phyloP scores from a whole-genome alignment of 2,113 vertebrate genomes.

The Cynopterus brachyotis region DNA sequence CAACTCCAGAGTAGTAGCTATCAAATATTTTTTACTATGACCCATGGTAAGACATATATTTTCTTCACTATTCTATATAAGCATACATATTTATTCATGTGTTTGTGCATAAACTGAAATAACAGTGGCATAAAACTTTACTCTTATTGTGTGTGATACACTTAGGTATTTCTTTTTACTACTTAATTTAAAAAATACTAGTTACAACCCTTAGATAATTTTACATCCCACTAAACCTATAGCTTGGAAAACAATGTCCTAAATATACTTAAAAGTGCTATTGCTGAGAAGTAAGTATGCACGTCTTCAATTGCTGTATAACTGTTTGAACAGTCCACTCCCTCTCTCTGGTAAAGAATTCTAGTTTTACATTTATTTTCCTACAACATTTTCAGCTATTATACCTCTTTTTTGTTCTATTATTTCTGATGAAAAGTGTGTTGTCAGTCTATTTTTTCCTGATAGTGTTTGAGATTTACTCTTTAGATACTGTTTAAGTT shows the following conservation, averaged over 20 bases:
- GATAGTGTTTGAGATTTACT: background rate
- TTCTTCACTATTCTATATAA: background rate
- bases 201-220: background rate
- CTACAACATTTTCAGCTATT: constrained; percentile 4
- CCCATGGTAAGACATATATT: background rate
- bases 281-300: background rate
- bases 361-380: background rate
- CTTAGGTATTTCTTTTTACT: background rate
- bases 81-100: background rate
- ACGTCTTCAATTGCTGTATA: background rate
- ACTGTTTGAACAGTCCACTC: background rate
- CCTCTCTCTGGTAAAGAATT: background rate
- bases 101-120: background rate
- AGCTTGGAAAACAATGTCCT: background rate
- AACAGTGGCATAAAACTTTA: background rate
- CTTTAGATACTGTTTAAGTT: constrained; percentile 1
- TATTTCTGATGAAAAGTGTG: background rate
- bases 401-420: background rate
- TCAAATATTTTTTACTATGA: constrained; percentile 22
- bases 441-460: background rate
- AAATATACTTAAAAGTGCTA: background rate
- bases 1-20: background rate
- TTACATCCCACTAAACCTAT: constrained; percentile 9
- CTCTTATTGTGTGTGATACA: background rate
- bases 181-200: background rate